Evolutionary conservation across 92 coral and sea anemone species (phyloP), one percentile per base, ranked within the genome.

Genomic region (Siderastrea siderea): DNA sequence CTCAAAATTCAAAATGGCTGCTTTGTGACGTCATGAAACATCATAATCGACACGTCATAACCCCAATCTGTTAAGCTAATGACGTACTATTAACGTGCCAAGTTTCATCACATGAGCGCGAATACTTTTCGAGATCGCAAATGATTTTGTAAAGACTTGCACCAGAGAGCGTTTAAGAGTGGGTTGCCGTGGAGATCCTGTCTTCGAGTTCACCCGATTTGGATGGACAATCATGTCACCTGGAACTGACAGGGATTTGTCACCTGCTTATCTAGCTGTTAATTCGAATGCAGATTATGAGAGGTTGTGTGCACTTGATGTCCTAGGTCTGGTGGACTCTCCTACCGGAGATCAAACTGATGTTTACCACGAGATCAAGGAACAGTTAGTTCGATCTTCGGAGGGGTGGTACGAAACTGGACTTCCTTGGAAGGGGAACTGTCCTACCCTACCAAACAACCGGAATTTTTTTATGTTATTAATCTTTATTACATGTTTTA

Each of bases 201-300:
- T 89, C 1, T 85, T 90, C 43, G 88, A 92, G 64, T 76, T 44
- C 80, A 89, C 90, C 0, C 68, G 93, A 45, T 84, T 89, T 67
- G 88, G 93, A 6, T 89, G 93, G 95, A 47, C 89, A 47, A 79
- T 90, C 49, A 89, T 90, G 95, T 92, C 91, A n/a, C 93, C 95
- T 89, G 93, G 64, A 68, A 85, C 84, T 8, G 87, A 84, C 16
- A 87, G 51, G 57, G 92, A 84, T 10, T 65, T 63, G 17, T 3
- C 92, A n/a, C 43, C 57, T 47, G 89, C 74, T 16, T 88, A 44
- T 46, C 51, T 88, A 9, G 88, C 94, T 2, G 45, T 82, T n/a
- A 87, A 83, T 78, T 82, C 89, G n/a, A 64, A 79, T 17, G 69
- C 86, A 15, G 91, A 91, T 66, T 92, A 68, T 17, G 90, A 92